Percentiles rank a stretch among this genome's conserved stretches.
Evolutionary conservation across 2,113 vertebrate genomes (phyloP).

Genomic region (Microtus oregoni): DNA sequence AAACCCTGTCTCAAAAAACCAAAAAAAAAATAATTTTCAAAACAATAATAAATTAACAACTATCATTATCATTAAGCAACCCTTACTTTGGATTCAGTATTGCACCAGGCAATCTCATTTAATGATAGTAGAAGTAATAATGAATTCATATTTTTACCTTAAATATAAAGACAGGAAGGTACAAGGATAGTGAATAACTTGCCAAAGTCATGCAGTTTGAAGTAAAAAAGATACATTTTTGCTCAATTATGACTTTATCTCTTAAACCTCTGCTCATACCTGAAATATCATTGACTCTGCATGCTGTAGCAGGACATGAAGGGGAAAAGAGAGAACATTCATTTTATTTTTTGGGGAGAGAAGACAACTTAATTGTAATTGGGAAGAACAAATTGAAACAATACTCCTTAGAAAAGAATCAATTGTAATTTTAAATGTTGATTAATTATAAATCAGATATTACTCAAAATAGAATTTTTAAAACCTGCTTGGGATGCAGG

Average conservation of each 20-base stretch:
- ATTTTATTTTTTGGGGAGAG: background rate
- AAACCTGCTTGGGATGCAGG: background rate
- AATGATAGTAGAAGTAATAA: background rate
- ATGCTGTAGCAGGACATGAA: background rate
- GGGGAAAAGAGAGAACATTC: background rate
- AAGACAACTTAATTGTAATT: background rate
- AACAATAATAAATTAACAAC: slow-evolving; percentile 2
- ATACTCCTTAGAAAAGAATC: background rate
- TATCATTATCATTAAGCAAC: background rate
- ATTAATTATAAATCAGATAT: background rate
- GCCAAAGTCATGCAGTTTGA: background rate
- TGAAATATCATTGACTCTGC: background rate
- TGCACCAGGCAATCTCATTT: slow-evolving; percentile 6
- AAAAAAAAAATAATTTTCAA: background rate
- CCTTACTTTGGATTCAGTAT: background rate
- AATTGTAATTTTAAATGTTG: background rate
- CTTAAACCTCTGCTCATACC: background rate
- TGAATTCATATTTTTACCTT: background rate
- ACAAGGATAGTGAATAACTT: background rate
- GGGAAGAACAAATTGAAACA: background rate
- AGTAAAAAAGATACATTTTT: background rate
- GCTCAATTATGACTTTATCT: background rate
- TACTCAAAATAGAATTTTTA: background rate
- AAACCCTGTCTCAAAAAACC: too few relatives aligned
- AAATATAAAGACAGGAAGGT: background rate